Evolutionary conservation across 2,113 vertebrate genomes (phyloP), one percentile per base, ranked within the genome.

Genomic region (Pluvialis apricaria): DNA sequence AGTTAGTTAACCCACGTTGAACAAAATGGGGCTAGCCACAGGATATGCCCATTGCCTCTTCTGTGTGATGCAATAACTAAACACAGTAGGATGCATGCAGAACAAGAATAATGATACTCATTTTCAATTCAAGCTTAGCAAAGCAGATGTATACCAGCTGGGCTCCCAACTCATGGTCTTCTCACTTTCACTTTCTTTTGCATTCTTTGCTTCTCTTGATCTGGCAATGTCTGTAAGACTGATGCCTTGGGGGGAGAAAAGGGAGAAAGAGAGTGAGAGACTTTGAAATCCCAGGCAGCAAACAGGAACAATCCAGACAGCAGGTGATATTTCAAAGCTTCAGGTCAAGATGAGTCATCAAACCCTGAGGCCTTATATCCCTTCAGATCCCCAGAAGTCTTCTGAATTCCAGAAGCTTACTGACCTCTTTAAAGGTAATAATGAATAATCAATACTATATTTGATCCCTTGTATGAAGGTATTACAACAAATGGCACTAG

Each of bases 321-420:
- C 84, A 97, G 96, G 91, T 94, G 92, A 95, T 97, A 85, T 95
- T 97, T 97, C 87, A 97, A 97, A 97, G 95, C 77, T 91, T 85
- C 61, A 80, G 95, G 95, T 96, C 96, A 96, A 81, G 83, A 95
- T 81, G 85, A 96, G 82, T 91, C 92, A 94, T 92, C 80, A 88
- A 81, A 71, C 82, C 94, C 91, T 8, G 19, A 94, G 93, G 91
- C 91, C 52, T 73, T 65, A 47, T 83, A 92, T 84, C 45, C 51
- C 34, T 83, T 83, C 91, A 95, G 88, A 95, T 80, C 65, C 38
- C 38, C 51, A 86, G 77, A 96, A 97, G 66, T 54, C 55, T 70
- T 94, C 92, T 95, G 92, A 97, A 96, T 97, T 96, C 91, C 84
- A 90, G 90, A 96, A 93, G 80, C 71, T 96, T 92, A 55, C 82